A percentile compares a stretch with the other conserved stretches of the same genome.
Evolutionary conservation across 2,113 vertebrate species (phyloP).

Genomic region (human (Homo sapiens)): GRCh38 chr15:57880001-57880500

Average conservation of each 20-base stretch:
- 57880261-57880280: conserved; percentile 6
- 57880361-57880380: neutral
- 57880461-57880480: neutral
- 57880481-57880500: neutral
- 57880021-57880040: neutral
- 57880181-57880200: neutral
- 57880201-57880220: neutral
- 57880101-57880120: neutral
- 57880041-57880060: neutral
- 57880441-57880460: neutral
- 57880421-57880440: neutral
- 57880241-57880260: neutral
- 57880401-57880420: neutral
- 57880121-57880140: neutral
- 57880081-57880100: neutral
- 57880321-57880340: neutral
- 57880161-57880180: accelerated
- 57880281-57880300: neutral
- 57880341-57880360: neutral
- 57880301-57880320: neutral
- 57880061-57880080: neutral
- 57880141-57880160: accelerated
- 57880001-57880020: neutral
- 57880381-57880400: neutral
- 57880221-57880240: neutral